Conservation (phyloP, 2,797 vertebrate genomes). For the Sebastes matsubarae region DNA sequence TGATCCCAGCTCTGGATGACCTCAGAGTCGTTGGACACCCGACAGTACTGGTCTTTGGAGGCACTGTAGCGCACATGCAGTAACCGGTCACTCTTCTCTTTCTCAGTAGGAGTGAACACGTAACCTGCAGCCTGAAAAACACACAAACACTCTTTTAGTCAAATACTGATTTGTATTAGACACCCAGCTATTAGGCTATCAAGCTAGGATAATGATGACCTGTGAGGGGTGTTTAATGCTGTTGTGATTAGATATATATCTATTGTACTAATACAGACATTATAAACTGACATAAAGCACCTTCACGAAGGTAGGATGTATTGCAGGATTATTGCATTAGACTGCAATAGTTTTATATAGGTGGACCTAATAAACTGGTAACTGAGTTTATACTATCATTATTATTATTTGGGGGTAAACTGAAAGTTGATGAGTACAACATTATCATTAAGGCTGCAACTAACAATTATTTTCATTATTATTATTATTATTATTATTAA, state of each 20-base stretch:
- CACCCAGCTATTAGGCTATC: neutral
- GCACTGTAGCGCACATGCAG: slow-evolving; percentile 89
- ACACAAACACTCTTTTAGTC: neutral
- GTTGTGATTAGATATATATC: neutral
- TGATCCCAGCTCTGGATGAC: slow-evolving; percentile 87
- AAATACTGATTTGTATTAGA: neutral
- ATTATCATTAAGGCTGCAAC: no score
- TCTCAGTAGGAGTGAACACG: slow-evolving; percentile 88
- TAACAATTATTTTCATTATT: no score
- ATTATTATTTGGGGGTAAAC: no score
- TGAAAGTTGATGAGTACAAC: no score
- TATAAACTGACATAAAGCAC: no score
- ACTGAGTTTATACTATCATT: no score
- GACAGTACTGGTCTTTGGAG: slow-evolving; percentile 86
- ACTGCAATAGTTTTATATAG: no score
- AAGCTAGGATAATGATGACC: neutral
- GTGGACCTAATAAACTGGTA: no score
- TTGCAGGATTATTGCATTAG: no score
- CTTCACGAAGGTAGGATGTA: no score
- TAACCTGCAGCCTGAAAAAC: slow-evolving; percentile 74
- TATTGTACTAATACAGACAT: neutral
- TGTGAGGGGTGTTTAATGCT: neutral
- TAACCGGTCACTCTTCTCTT: slow-evolving; percentile 84
- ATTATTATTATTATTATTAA: no score
- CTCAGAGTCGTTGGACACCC: slow-evolving; percentile 85